Percentiles rank a stretch among this genome's conserved stretches.
These are phyloP conservation scores for Drosophila guanche DNA, from an alignment of 1,140 invertebrate genomes.

Conservation along the genomic window DNA sequence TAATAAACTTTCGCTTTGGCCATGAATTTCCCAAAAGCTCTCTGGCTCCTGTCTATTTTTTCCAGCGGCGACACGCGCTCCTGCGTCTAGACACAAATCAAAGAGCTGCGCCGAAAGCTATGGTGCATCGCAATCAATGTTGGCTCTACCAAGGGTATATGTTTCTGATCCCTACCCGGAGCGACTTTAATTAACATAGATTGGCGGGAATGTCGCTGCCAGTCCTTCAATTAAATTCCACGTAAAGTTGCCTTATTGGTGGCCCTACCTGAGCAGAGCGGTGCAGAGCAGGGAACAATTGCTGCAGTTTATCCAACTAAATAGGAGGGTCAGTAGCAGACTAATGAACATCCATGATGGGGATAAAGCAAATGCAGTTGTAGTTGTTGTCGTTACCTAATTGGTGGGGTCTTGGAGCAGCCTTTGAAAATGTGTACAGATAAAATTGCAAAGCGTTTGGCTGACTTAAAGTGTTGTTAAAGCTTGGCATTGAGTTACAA, in stretches of 20 bases:
- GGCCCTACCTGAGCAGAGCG: constrained; percentile 24
- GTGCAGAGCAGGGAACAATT: constrained; percentile 42
- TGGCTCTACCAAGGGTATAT: no score
- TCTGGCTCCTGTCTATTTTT: constrained; percentile 27
- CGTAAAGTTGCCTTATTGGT: constrained; percentile 53
- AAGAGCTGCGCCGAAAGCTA: constrained; percentile 60
- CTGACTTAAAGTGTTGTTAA: no score
- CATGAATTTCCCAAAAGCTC: constrained; percentile 47
- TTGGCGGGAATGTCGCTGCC: constrained; percentile 18
- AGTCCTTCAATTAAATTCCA: constrained; percentile 56
- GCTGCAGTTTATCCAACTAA: constrained; percentile 50
- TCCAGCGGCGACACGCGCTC: constrained; percentile 37
- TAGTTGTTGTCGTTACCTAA: constrained; percentile 16
- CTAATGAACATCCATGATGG: constrained; percentile 33
- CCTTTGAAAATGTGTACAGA: no score
- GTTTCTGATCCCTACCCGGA: no score
- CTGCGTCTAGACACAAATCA: constrained; percentile 70
- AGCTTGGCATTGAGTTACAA: no score
- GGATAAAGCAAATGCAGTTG: constrained; percentile 10
- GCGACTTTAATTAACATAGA: constrained; percentile 43
- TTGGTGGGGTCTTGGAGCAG: constrained; percentile 4
- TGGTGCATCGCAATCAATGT: no score
- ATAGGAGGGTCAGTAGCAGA: constrained; percentile 23
- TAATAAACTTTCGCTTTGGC: constrained; percentile 50
- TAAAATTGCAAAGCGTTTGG: no score